Evolutionary conservation across 92 coral and sea anemone genomes (phyloP), one percentile per base, ranked within the genome.

Genomic region (Zoanthus solanderi): DNA sequence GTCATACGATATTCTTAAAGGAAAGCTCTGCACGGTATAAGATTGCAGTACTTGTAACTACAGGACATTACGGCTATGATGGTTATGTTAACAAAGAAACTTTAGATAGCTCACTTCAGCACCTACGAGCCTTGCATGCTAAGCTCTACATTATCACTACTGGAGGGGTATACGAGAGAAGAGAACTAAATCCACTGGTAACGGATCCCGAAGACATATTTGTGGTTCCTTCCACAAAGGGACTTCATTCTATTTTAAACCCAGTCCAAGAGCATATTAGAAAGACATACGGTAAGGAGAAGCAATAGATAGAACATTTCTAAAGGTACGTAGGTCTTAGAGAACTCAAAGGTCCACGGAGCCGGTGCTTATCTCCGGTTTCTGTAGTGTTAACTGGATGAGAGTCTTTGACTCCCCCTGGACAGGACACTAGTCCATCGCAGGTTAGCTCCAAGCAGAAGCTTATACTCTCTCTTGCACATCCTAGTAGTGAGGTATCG

Each of bases 271-370:
- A 57, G 44, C 71, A 60, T 30, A 78, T 78, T 71, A 58, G 12
- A 9, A 44, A 78, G 15, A 78, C 84, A 3, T 78, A 78, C 72
- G 84, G 84, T 78, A 78, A 57, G 71, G 13, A 14, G 6, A 13
- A 0, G 5, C 14, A 61, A 23, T 23, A 23, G 23, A 23, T 23
- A 23, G 23, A 23, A 23, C 23, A 23, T 23, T 23, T 23, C 23
- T 23, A 23, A 23, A 23, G 23, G 23, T 23, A 23, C 23, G 23
- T 23, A 23, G 23, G 23, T 23, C 23, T 23, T 23, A 23, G 23
- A 23, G 23, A 23, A 23, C 23, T 23, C 23, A 23, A 23, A 23
- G 23, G 23, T 23, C 23, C 23, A 23, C 23, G 23, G 23, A 23
- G 23, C 23, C 23, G 23, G 23, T 23, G 23, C 23, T 23, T 23